These are phyloP conservation scores for Stigmatopora nigra DNA, from an alignment of 2,113 vertebrate species.

Conservation along the genomic window DNA sequence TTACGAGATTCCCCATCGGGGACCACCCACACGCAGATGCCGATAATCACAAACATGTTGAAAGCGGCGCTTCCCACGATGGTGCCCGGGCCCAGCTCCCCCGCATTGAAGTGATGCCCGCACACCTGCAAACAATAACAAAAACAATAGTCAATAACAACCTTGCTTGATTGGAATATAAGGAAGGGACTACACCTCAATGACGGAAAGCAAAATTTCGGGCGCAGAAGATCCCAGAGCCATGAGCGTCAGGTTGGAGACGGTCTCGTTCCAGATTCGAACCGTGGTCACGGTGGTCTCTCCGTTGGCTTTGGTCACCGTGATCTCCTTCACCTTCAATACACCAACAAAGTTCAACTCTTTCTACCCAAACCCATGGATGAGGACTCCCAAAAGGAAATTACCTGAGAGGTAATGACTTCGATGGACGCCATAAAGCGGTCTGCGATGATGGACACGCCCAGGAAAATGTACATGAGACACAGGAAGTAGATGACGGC, in stretches of 20 bases:
- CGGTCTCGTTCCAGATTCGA: slow-evolving; percentile 93
- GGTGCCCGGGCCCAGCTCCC: slow-evolving; percentile 83
- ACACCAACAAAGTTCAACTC: neutral
- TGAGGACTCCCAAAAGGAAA: neutral
- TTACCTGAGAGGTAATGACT: slow-evolving; percentile 95
- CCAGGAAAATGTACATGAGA: slow-evolving; percentile 91
- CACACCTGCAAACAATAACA: slow-evolving; percentile 70
- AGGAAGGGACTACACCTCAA: slow-evolving; percentile 72
- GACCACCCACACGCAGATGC: slow-evolving; percentile 82
- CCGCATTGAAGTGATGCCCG: slow-evolving; percentile 86
- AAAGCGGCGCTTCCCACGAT: slow-evolving; percentile 94
- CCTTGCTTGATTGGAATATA: neutral
- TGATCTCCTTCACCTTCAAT: slow-evolving; percentile 84
- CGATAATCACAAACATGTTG: slow-evolving; percentile 96
- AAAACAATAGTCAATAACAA: neutral
- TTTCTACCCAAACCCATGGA: too few species aligned
- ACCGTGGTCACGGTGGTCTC: slow-evolving; percentile 83
- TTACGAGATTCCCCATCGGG: slow-evolving; percentile 80
- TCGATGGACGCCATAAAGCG: slow-evolving; percentile 97
- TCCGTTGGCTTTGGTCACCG: slow-evolving; percentile 83
- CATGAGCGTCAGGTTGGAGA: slow-evolving; percentile 95
- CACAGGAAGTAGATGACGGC: slow-evolving; percentile 84
- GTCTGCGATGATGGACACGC: slow-evolving; percentile 92
- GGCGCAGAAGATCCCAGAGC: slow-evolving; percentile 89
- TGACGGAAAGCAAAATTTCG: slow-evolving; percentile 89